Evolutionary conservation across 64 coral and sea anemone genomes (phyloP), one percentile per base, ranked within the genome.

Genomic region (Pocillopora verrucosa): DNA sequence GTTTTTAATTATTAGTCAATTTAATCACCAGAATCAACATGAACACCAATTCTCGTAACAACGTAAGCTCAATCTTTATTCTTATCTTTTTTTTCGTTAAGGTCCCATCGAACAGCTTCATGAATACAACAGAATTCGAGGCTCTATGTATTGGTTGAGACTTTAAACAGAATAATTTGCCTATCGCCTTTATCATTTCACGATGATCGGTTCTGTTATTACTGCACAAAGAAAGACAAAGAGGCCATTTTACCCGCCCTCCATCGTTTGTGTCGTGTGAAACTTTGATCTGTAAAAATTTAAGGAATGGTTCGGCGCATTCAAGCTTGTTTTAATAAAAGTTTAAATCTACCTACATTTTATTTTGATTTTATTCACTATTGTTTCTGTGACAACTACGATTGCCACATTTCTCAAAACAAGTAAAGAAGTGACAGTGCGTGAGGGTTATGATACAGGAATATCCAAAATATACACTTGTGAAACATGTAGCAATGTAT

Each of bases 71-170:
- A 30, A 30, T 30, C 30, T 30, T 30, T 30, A 30, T 30, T 30
- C 30, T 30, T 30, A 30, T 30, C 0, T 30, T 30, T 78, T 10
- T 67, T 86, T 90, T 2, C 77, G 9, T 60, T 76, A 76, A 99
- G 97, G 97, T 15, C 97, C 97, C 63, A 84, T 99, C 14, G 97
- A 99, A 56, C 94, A 93, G 78, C 76, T 99, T 36, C 94, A 94
- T 34, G 97, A 99, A 70, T 99, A 99, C 56, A 99, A 99, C 80
- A 91, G 97, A 70, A 34, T 99, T 6, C 82, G 97, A 25, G 94
- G 94, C 41, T 91, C 83, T 0, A 99, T 99, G 97, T 99, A 95
- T 76, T 99, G 97, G 97, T 78, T 95, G n/a, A 92, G 97, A 61
- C 65, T 99, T 19, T 99, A 93, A 62, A 24, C 36, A 76, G 12